phyloP scores from a whole-genome alignment of 2,888 invertebrate species.

The Euspilapteryx auroguttella region DNA sequence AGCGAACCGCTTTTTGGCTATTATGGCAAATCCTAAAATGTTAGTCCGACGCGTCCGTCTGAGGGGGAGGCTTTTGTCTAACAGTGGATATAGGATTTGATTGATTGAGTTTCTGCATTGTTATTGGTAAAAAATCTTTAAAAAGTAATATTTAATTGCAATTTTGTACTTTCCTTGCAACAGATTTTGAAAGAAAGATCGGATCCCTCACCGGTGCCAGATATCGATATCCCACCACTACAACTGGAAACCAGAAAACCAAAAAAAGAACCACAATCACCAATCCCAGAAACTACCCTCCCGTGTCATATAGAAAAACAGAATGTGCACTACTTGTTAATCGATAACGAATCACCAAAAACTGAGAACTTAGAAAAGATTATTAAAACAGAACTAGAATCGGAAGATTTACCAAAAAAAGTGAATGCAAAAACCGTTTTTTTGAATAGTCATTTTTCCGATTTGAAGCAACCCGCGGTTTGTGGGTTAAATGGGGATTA shows the following conservation, averaged over 20 bases:
- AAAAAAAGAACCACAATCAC: background rate
- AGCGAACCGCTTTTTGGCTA: too few species aligned
- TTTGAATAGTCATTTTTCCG: background rate
- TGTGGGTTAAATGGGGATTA: constrained; percentile 6
- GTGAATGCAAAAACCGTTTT: background rate
- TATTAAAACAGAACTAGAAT: background rate
- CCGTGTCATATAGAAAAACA: too few species aligned
- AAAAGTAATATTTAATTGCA: too few species aligned
- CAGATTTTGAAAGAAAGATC: constrained; percentile 1
- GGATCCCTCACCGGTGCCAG: background rate
- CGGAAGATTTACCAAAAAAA: background rate
- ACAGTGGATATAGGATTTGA: too few species aligned
- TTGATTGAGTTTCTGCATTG: too few species aligned
- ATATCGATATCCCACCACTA: background rate
- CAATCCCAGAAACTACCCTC: background rate
- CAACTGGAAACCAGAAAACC: background rate
- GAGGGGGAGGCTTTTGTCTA: too few species aligned
- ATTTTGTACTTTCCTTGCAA: too few species aligned
- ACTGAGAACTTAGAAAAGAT: background rate
- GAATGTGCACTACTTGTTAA: too few species aligned
- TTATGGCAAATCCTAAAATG: too few species aligned
- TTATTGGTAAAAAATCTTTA: too few species aligned
- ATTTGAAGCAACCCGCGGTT: constrained; percentile 3
- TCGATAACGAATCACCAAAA: background rate
- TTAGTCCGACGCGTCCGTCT: too few species aligned